These are phyloP conservation scores for Mus pahari DNA, from an alignment of 2,113 vertebrate species.

Conservation along the genomic window DNA sequence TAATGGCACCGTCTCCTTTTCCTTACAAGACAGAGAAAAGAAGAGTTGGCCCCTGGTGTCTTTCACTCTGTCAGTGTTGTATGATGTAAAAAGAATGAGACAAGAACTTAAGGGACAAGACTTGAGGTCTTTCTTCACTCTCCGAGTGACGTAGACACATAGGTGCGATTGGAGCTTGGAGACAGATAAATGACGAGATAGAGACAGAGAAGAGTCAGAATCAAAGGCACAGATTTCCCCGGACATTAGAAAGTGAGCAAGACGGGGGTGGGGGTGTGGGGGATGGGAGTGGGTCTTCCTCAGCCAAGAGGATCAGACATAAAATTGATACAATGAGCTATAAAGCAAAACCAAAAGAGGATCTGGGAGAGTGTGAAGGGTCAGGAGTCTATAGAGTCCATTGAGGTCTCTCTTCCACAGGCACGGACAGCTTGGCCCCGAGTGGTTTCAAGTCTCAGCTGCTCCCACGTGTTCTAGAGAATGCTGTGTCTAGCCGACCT, in stretches of 20 bases:
- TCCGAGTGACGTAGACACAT: neutral
- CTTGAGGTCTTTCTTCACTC: neutral
- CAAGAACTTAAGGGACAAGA: neutral
- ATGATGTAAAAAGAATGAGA: neutral
- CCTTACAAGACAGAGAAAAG: neutral
- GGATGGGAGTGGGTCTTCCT: no score
- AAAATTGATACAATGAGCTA: neutral
- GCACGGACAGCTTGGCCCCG: neutral
- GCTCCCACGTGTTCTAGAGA: neutral
- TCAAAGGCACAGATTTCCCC: neutral
- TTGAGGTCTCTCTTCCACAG: neutral
- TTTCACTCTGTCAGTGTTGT: neutral
- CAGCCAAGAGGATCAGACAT: neutral
- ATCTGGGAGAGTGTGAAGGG: neutral
- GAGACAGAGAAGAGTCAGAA: neutral
- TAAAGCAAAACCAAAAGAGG: neutral
- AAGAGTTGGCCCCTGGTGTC: neutral
- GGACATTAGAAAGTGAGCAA: neutral
- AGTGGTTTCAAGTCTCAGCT: neutral
- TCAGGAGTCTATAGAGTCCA: neutral
- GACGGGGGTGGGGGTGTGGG: rapidly evolving
- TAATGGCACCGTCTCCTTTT: neutral
- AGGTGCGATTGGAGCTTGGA: neutral
- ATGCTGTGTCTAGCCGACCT: neutral
- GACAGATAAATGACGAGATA: neutral